phyloP scores from a whole-genome alignment of 23 tunicate species.

The Ciona savignyi region DNA sequence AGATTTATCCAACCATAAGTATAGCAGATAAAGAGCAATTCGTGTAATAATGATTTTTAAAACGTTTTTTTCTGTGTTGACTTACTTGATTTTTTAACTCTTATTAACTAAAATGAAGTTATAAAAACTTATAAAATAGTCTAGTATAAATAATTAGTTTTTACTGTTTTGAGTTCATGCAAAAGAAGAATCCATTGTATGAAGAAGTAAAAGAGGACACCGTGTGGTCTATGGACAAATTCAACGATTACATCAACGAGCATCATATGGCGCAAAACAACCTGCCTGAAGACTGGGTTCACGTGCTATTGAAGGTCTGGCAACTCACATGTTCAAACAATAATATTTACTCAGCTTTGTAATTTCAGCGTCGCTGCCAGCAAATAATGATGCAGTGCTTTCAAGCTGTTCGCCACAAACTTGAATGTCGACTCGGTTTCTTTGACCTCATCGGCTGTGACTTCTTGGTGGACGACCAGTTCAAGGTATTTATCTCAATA shows the following conservation, averaged over 20 bases:
- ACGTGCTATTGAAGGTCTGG: constrained; percentile 69
- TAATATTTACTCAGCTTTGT: background rate
- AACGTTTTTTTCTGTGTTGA: no score
- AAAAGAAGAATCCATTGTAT: constrained; percentile 87
- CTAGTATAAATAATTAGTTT: background rate
- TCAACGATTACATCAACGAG: constrained; percentile 81
- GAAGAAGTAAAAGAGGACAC: constrained; percentile 93
- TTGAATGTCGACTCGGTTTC: constrained; percentile 74
- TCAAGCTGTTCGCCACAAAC: constrained; percentile 84
- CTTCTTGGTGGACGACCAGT: constrained; percentile 80
- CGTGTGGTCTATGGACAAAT: constrained; percentile 93
- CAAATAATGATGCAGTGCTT: constrained; percentile 93
- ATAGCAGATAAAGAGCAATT: no score
- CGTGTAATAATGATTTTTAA: no score
- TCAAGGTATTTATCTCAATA: constrained; percentile 63
- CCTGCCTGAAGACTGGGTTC: constrained; percentile 89
- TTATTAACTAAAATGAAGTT: no score
- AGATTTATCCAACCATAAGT: no score
- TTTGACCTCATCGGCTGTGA: constrained; percentile 95
- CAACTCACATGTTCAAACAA: background rate
- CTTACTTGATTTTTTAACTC: no score
- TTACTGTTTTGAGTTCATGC: constrained; percentile 60
- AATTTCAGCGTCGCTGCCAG: constrained; percentile 75
- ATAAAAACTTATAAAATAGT: background rate
- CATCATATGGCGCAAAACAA: constrained; percentile 35